These are phyloP conservation scores for Muscicapa comitata DNA, from an alignment of 2,797 vertebrate genomes.

Conservation along the genomic window DNA sequence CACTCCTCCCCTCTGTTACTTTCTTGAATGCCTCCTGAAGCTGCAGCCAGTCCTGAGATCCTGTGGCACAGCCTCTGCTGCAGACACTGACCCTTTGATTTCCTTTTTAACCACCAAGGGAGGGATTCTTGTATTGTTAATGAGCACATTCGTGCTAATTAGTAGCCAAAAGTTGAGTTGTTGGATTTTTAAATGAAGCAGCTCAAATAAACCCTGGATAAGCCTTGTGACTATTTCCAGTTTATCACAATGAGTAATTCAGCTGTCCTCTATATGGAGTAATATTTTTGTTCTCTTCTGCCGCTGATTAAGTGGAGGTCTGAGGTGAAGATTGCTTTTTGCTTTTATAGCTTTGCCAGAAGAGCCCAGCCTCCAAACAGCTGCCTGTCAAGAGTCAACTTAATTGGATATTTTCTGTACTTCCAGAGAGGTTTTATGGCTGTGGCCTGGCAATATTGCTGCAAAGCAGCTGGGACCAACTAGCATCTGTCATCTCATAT, in stretches of 20 bases:
- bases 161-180: not conserved
- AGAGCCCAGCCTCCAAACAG: conserved; percentile 33
- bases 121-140: not conserved
- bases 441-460: not conserved
- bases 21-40: not conserved
- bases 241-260: not conserved
- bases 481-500: not conserved
- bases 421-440: conserved; percentile 46
- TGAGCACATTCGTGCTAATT: not conserved
- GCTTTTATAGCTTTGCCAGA: conserved; percentile 43
- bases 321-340: conserved; percentile 16
- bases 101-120: not conserved
- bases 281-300: not conserved
- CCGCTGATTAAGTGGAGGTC: conserved; percentile 12
- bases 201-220: not conserved
- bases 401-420: not conserved
- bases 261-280: not conserved
- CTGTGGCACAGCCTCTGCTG: not conserved
- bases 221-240: not conserved
- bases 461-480: conserved; percentile 2
- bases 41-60: not conserved
- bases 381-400: not conserved
- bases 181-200: not conserved
- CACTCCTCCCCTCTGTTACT: not conserved
- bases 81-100: not conserved